Conservation (phyloP, 2,797 vertebrate genomes). For the Anolis apletophallus region DNA sequence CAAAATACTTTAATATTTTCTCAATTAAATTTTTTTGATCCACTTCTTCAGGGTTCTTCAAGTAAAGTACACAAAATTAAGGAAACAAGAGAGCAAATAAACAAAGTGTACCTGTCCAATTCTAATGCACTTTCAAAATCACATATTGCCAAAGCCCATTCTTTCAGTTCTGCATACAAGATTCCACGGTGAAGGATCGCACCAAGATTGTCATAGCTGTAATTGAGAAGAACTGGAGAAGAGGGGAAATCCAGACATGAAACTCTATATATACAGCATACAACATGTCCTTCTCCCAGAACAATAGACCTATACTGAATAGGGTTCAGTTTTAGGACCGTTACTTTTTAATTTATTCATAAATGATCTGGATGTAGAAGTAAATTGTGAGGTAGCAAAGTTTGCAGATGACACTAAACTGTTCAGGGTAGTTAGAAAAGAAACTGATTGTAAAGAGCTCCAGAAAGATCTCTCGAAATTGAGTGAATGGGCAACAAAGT, state of each 20-base stretch:
- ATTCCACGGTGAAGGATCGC: conserved; percentile 82
- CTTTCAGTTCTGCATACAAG: conserved; percentile 74
- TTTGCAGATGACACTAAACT: too few relatives aligned
- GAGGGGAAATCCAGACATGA: conserved; percentile 1
- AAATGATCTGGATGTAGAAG: too few relatives aligned
- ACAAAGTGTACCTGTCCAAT: conserved; percentile 79
- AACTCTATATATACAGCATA: background rate
- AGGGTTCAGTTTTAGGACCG: too few relatives aligned
- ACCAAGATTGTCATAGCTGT: conserved; percentile 75
- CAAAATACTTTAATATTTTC: background rate
- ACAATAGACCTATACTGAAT: background rate
- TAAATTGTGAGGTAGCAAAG: too few relatives aligned
- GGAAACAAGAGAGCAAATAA: background rate
- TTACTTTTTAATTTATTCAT: too few relatives aligned
- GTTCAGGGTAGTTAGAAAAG: too few relatives aligned
- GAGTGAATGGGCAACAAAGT: too few relatives aligned
- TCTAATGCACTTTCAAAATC: conserved; percentile 82
- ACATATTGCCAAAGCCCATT: conserved; percentile 77
- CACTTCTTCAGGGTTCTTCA: too few relatives aligned
- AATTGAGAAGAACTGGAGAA: conserved; percentile 80
- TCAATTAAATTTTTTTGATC: too few relatives aligned
- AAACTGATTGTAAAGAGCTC: too few relatives aligned
- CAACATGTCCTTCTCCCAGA: background rate
- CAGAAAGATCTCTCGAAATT: too few relatives aligned
- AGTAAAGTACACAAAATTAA: background rate